Conservation (phyloP, 2,888 invertebrate species). For the Leptinotarsa juncta region DNA sequence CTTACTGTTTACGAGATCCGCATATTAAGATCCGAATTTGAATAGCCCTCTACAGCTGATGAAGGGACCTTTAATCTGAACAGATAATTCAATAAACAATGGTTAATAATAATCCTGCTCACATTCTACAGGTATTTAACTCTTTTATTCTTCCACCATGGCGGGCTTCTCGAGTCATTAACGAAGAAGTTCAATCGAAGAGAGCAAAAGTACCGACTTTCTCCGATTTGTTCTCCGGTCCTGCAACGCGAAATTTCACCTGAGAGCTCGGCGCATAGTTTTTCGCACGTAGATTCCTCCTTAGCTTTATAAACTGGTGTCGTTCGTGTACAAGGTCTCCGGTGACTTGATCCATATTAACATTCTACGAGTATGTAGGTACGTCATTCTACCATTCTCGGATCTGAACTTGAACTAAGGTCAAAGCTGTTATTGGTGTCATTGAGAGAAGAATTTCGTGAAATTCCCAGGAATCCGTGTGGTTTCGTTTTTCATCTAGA, state of each 20-base stretch:
- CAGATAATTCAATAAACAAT: no score
- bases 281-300: conserved; percentile 19
- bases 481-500: neutral
- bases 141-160: neutral
- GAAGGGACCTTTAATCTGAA: no score
- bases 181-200: conserved; percentile 23
- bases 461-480: neutral
- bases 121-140: neutral
- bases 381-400: conserved; percentile 17
- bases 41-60: no score
- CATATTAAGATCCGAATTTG: no score
- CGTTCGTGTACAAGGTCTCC: conserved; percentile 9
- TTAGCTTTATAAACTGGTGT: conserved; percentile 1
- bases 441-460: neutral
- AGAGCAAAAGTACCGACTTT: conserved; percentile 27
- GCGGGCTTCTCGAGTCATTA: conserved; percentile 14
- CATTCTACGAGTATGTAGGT: conserved; percentile 19
- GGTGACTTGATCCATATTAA: conserved; percentile 23
- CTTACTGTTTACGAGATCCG: no score
- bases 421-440: neutral
- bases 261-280: conserved; percentile 18
- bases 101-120: no score
- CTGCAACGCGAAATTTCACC: conserved; percentile 25
- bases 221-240: conserved; percentile 20
- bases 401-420: conserved; percentile 27